phyloP scores from a whole-genome alignment of 2,888 invertebrate genomes.

The Apotomis capreana region DNA sequence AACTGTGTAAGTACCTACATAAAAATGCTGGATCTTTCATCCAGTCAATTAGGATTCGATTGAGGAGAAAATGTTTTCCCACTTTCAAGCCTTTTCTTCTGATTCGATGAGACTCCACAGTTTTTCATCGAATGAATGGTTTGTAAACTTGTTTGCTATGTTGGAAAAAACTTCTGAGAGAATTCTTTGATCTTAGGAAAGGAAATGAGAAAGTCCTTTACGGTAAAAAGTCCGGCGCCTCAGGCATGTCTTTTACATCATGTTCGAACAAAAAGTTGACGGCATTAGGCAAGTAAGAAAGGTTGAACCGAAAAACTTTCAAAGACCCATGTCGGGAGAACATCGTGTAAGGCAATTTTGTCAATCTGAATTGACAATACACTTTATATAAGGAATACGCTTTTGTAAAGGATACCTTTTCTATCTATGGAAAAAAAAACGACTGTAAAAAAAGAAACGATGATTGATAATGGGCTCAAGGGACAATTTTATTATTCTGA shows the following conservation, averaged over 20 bases:
- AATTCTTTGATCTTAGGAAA: constrained; percentile 28
- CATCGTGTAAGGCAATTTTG: not conserved
- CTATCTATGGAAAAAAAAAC: not conserved
- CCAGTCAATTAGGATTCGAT: constrained; percentile 7
- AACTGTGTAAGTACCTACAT: too few relatives aligned
- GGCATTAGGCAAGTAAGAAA: constrained; percentile 5
- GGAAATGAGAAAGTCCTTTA: constrained; percentile 30
- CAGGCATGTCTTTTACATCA: constrained; percentile 25
- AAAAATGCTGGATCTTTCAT: not conserved
- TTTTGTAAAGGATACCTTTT: not conserved
- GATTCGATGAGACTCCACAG: not conserved
- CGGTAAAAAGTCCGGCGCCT: constrained; percentile 19
- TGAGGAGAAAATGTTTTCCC: constrained; percentile 10
- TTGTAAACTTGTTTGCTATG: constrained; percentile 25
- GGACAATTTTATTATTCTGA: not conserved
- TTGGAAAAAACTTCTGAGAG: constrained; percentile 16
- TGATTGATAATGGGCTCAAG: not conserved
- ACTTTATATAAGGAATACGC: not conserved
- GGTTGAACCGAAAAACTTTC: constrained; percentile 23
- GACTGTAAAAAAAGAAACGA: not conserved
- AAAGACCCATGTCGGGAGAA: not conserved
- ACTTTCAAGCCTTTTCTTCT: constrained; percentile 14
- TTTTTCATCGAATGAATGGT: constrained; percentile 15
- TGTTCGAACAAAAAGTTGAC: constrained; percentile 9
- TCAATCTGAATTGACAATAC: not conserved